Conservation (phyloP, 2,888 invertebrate species). For the Oxycera nigricornis region DNA sequence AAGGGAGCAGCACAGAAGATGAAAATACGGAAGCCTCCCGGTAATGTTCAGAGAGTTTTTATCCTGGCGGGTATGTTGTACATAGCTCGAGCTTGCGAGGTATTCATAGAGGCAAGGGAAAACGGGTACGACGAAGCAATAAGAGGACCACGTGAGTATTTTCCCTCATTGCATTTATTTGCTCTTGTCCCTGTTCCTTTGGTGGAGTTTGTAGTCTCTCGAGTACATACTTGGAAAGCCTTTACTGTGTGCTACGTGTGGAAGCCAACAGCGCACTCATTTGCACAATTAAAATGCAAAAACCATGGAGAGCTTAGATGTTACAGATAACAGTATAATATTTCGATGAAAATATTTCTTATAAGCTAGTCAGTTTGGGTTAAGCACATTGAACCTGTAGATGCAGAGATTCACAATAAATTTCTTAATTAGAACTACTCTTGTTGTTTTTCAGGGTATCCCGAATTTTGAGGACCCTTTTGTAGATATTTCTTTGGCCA, state of each 20-base stretch:
- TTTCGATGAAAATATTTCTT: too few species aligned
- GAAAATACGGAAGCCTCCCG: background rate
- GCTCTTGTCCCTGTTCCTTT: background rate
- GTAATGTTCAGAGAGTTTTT: too few species aligned
- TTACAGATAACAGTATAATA: too few species aligned
- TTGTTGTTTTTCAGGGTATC: too few species aligned
- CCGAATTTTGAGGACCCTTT: too few species aligned
- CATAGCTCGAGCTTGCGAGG: too few species aligned
- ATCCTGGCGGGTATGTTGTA: too few species aligned
- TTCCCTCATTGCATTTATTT: conserved; percentile 21
- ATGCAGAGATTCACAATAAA: too few species aligned
- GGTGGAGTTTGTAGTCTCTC: background rate
- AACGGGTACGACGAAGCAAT: background rate
- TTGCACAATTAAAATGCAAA: background rate
- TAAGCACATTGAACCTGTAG: too few species aligned
- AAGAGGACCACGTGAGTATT: conserved; percentile 1
- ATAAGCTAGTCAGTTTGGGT: too few species aligned
- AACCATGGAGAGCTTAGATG: background rate
- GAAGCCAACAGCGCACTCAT: background rate
- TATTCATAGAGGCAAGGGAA: background rate
- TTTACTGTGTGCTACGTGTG: background rate
- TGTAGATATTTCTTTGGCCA: too few species aligned
- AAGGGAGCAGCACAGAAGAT: background rate
- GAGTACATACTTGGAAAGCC: background rate
- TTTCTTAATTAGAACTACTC: too few species aligned